phyloP scores from a whole-genome alignment of 2,113 vertebrate species.

The Geococcyx californianus region DNA sequence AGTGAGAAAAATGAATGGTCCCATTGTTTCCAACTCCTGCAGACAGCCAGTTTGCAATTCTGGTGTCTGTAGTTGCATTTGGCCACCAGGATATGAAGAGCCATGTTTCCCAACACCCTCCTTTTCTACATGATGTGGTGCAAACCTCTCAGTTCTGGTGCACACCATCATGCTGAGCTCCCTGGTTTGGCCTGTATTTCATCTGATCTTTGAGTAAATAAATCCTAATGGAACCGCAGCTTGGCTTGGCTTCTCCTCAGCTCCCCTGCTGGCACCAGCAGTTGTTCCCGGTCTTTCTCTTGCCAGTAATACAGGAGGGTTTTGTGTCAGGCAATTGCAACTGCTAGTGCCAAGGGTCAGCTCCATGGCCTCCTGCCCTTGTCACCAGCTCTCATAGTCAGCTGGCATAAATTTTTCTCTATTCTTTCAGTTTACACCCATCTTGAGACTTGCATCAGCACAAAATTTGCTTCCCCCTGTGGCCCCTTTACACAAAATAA shows the following conservation, averaged over 20 bases:
- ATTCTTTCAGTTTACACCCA: not conserved
- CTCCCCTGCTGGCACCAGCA: not conserved
- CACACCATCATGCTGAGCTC: fast-evolving
- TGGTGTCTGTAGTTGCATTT: not conserved
- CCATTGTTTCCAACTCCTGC: not conserved
- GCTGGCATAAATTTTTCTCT: conserved; percentile 27
- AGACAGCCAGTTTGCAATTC: not conserved
- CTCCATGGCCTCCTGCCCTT: conserved; percentile 2
- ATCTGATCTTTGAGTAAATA: not conserved
- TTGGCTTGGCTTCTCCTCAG: not conserved
- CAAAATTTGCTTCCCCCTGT: not conserved
- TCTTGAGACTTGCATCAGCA: not conserved
- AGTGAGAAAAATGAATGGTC: not conserved
- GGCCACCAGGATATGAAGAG: not conserved
- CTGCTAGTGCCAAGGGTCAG: conserved; percentile 21
- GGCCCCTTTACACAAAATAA: not conserved
- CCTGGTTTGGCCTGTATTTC: not conserved
- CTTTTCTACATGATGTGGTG: not conserved
- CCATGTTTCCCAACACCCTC: not conserved
- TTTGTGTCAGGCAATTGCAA: conserved; percentile 18
- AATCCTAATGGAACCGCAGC: not conserved
- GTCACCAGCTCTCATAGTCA: conserved; percentile 35
- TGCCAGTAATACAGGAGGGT: not conserved
- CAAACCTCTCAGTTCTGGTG: not conserved
- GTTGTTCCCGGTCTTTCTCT: not conserved